Percentiles rank a stretch among this genome's conserved stretches.
Conservation (phyloP, 1,140 invertebrate species). For the Babylonia areolata region DNA sequence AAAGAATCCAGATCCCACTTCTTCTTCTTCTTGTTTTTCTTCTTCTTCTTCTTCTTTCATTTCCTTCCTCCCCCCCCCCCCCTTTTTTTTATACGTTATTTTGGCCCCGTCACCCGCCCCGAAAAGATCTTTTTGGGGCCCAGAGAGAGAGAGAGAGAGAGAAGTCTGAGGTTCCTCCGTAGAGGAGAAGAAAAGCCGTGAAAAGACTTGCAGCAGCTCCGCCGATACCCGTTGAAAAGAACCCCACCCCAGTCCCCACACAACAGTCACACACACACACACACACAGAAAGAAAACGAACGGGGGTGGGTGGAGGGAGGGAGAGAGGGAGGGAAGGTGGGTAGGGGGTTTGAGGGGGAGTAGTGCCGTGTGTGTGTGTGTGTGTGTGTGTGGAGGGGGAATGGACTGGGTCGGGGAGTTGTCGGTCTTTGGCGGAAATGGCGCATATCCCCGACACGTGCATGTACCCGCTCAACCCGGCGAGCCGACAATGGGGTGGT, state of each 20-base stretch:
- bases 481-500: not conserved
- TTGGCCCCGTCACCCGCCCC: not conserved
- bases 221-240: no score
- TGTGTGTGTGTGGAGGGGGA: no score
- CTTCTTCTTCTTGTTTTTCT: not conserved
- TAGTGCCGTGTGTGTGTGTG: no score
- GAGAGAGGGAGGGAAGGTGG: not conserved
- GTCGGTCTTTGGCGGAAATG: not conserved
- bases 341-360: no score
- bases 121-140: no score
- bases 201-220: no score
- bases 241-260: no score
- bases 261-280: no score
- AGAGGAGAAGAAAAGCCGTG: no score
- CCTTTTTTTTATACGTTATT: not conserved
- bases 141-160: no score
- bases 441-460: slow-evolving; percentile 20
- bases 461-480: slow-evolving; percentile 1
- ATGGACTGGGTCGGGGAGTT: not conserved
- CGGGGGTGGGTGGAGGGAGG: not conserved
- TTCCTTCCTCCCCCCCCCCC: not conserved
- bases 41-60: not conserved
- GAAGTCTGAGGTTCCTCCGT: not conserved
- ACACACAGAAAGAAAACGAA: no score
- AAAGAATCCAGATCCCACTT: not conserved